Evolutionary conservation across 2,113 vertebrate genomes (phyloP).

Genomic region (Crotalus horridus): DNA sequence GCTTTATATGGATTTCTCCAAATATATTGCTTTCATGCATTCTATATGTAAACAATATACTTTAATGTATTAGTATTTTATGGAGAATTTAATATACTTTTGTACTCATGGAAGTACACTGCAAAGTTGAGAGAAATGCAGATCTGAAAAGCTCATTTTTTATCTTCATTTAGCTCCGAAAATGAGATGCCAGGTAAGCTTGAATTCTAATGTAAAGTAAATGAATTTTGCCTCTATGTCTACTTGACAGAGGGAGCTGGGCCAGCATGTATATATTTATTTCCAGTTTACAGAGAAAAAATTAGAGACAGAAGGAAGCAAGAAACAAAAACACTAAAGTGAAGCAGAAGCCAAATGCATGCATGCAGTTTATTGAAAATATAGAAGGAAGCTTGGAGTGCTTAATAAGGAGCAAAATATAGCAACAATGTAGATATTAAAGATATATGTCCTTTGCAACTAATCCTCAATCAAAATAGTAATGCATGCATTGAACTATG

Average conservation of each 20-base stretch:
- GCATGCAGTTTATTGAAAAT: conserved; percentile 31
- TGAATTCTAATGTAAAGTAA: neutral
- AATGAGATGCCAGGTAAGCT: neutral
- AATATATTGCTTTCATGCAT: neutral
- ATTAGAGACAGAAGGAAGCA: conserved; percentile 31
- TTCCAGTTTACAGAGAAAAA: neutral
- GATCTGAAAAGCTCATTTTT: neutral
- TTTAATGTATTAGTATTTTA: neutral
- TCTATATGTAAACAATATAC: neutral
- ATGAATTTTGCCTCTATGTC: neutral
- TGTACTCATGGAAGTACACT: neutral
- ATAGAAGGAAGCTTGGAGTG: neutral
- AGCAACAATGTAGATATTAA: conserved; percentile 4
- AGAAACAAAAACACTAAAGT: neutral
- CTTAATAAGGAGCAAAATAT: conserved; percentile 7
- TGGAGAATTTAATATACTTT: neutral
- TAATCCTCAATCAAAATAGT: neutral
- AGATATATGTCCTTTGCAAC: neutral
- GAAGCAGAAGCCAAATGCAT: neutral
- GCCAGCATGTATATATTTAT: neutral
- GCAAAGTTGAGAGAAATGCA: neutral
- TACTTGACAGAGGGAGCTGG: neutral
- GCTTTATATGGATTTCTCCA: neutral
- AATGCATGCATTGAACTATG: conserved; percentile 18
- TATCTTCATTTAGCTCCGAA: neutral